Conservation (phyloP, 2,113 vertebrate species). For the Muntiacus muntjak region DNA sequence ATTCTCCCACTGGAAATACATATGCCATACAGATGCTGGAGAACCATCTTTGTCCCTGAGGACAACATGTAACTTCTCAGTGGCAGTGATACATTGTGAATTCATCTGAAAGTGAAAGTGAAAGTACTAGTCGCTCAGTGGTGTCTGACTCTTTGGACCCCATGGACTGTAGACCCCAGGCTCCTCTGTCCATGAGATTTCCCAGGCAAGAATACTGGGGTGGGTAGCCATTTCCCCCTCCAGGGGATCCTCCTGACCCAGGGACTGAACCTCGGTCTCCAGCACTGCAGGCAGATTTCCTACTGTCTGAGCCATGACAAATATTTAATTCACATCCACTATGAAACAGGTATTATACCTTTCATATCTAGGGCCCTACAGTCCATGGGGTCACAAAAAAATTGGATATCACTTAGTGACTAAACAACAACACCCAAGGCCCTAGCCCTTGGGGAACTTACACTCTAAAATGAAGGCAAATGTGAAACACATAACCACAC, state of each 20-base stretch:
- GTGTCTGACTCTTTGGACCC: not conserved
- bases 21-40: not conserved
- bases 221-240: not conserved
- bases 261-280: not conserved
- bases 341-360: not conserved
- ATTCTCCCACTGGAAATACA: conserved; percentile 17
- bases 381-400: not conserved
- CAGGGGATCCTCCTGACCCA: not conserved
- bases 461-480: not conserved
- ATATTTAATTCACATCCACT: not conserved
- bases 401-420: not conserved
- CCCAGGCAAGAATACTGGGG: not conserved
- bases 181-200: not conserved
- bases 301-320: not conserved
- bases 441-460: not conserved
- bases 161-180: not conserved
- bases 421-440: not conserved
- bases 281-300: not conserved
- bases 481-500: not conserved
- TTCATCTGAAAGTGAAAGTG: not conserved
- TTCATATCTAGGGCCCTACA: not conserved
- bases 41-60: not conserved
- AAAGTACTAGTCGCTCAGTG: not conserved
- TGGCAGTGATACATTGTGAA: not conserved
- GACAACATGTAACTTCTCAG: not conserved